These are phyloP conservation scores for Lepidocolaptes lacrymiger DNA, from an alignment of 2,797 vertebrate genomes.

Conservation along the genomic window DNA sequence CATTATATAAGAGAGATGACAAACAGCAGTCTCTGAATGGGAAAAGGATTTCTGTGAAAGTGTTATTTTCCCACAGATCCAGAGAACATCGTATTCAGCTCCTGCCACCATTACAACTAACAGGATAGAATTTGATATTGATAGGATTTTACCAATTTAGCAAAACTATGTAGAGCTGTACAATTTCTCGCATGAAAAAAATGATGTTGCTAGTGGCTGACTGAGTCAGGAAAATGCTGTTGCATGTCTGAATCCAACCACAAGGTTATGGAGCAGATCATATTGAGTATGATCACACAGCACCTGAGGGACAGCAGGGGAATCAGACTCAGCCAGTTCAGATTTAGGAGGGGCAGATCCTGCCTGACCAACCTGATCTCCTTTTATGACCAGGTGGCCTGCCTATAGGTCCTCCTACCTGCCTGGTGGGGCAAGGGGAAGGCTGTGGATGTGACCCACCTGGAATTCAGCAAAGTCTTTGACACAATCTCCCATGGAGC, in stretches of 20 bases:
- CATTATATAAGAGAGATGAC: not conserved
- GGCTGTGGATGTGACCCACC: no score
- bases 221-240: not conserved
- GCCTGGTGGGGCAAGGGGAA: no score
- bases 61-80: not conserved
- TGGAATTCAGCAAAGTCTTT: no score
- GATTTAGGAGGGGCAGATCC: no score
- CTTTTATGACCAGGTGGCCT: no score
- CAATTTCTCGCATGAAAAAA: not conserved
- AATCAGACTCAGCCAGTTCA: no score
- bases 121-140: not conserved
- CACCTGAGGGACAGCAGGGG: no score
- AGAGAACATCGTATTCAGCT: not conserved
- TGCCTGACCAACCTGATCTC: no score
- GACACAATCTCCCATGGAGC: not conserved
- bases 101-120: not conserved
- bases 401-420: no score
- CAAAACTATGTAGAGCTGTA: not conserved
- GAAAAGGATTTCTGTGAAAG: not conserved
- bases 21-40: not conserved
- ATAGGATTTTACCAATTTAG: not conserved
- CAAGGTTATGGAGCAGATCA: not conserved
- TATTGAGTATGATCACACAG: not conserved
- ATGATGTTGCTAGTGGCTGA: not conserved
- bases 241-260: not conserved